Percentiles rank a stretch among this genome's conserved stretches.
phyloP scores from a whole-genome alignment of 2,888 invertebrate genomes.

The Branchipolynoe longqiensis region DNA sequence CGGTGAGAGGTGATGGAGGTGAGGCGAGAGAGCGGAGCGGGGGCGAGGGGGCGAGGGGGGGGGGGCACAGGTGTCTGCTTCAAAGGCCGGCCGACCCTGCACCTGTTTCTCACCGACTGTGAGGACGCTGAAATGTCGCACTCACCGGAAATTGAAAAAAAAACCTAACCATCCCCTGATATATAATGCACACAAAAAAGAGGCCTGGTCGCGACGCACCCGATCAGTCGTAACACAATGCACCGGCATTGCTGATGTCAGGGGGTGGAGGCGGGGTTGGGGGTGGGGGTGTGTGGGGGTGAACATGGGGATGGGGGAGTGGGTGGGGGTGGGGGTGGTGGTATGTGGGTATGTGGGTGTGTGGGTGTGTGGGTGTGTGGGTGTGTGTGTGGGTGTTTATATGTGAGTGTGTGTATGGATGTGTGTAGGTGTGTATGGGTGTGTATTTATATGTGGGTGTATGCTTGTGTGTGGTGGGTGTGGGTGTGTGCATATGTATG shows the following conservation, averaged over 20 bases:
- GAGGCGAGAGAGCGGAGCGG: too few relatives aligned
- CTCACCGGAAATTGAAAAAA: slow-evolving; percentile 33
- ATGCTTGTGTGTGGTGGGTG: too few relatives aligned
- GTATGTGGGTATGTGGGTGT: background rate
- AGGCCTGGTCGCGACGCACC: too few relatives aligned
- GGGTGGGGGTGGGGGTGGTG: background rate
- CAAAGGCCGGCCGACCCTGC: slow-evolving; percentile 17
- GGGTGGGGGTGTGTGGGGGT: background rate
- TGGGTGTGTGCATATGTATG: too few relatives aligned
- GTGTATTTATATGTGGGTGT: too few relatives aligned
- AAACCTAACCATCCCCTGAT: too few relatives aligned
- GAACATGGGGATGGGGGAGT: background rate
- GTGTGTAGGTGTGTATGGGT: too few relatives aligned
- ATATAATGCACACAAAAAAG: too few relatives aligned
- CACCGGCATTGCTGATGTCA: background rate
- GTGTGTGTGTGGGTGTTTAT: background rate
- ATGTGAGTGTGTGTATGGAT: background rate
- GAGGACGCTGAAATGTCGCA: background rate
- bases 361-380: background rate
- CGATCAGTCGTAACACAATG: slow-evolving; percentile 18
- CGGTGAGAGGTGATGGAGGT: too few relatives aligned
- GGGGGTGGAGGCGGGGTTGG: background rate
- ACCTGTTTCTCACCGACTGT: slow-evolving; percentile 10
- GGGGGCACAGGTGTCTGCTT: slow-evolving; percentile 27
- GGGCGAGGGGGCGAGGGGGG: too few relatives aligned